Base-by-base conservation (phyloP, 2,888 invertebrate genomes). In the Dexiosoma caninum region DNA sequence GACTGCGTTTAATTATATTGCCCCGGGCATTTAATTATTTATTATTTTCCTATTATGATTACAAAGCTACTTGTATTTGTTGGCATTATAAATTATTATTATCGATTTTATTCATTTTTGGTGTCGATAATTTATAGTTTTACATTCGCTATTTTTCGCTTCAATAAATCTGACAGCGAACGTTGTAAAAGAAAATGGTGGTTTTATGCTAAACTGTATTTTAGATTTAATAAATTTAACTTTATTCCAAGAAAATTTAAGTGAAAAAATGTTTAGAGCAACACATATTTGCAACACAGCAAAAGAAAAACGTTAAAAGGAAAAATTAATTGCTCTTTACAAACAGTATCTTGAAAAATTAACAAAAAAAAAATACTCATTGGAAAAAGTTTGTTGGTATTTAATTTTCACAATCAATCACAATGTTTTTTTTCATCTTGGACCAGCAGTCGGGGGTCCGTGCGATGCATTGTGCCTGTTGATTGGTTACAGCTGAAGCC, bases 61-160 rank as follows among this genome's bases (percentile, higher is more conserved):
- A 59, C 49, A 77, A 76, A 72, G 81, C 81, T 81, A 81, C 81
- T 81, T 81, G 81, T 74, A 37, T 81, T 77, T 64, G 72, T 64
- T 81, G 62, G 62, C 69, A 72, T 77, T 77, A 81, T 67, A 75
- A 75, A 75, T 75, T 72, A 75, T 75, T 66, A 66, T 80, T 77
- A 77, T 81, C 69, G 72, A 81, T 81, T 64, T 67, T 60, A 37
- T 60, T 66, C 46, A 37, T 40, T 40, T 55, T 70, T 64, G 70
- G 64, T 77, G 70, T 72, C 72, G 37, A 79, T 79, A 74, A 79
- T 74, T 75, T 75, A 79, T 75, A 37, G 62, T 64, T 53, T 64
- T n/a, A 14, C 16, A 10, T 72, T 35, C 27, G 35, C 1, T 21
- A 16, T 23, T 21, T 49, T 53, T 53, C 42, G 5, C 14, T 23